These are phyloP conservation scores for Dasysyrphus tricinctus DNA, from an alignment of 2,888 invertebrate species.

Conservation along the genomic window DNA sequence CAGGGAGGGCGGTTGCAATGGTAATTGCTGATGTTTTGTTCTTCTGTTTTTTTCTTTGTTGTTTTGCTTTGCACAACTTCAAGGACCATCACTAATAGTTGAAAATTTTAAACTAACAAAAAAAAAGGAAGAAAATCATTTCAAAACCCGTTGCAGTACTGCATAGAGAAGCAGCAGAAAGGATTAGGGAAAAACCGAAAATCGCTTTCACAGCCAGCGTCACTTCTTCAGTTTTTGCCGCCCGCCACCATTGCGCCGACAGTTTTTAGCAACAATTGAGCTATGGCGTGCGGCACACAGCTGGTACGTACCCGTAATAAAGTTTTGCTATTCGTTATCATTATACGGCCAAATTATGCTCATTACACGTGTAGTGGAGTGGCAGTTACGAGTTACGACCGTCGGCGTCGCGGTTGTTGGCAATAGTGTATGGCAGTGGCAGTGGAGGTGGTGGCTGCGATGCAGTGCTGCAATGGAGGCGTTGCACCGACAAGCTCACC, in stretches of 20 bases:
- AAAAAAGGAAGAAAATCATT: constrained; percentile 29
- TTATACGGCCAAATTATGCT: constrained; percentile 73
- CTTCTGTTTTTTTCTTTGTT: constrained; percentile 20
- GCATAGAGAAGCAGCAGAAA: background rate
- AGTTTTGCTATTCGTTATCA: constrained; percentile 75
- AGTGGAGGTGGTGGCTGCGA: background rate
- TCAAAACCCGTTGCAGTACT: constrained; percentile 21
- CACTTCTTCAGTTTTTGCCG: constrained; percentile 12
- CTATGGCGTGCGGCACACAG: constrained; percentile 74
- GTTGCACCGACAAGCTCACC: constrained; percentile 50
- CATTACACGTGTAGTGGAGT: constrained; percentile 70
- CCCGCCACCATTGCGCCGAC: constrained; percentile 4
- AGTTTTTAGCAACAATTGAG: constrained; percentile 62
- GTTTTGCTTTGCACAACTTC: constrained; percentile 57
- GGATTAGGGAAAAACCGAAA: constrained; percentile 50
- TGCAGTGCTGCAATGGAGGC: constrained; percentile 36
- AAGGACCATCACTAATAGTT: constrained; percentile 64
- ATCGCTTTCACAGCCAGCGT: constrained; percentile 49
- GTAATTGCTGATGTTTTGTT: constrained; percentile 44
- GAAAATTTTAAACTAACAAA: constrained; percentile 46
- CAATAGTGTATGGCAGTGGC: background rate
- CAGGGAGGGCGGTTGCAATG: background rate
- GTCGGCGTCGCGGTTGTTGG: constrained; percentile 20
- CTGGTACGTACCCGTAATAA: constrained; percentile 72
- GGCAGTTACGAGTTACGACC: constrained; percentile 57